These are phyloP conservation scores for Philhelius pedissequus DNA, from an alignment of 2,888 invertebrate genomes.

Conservation along the genomic window DNA sequence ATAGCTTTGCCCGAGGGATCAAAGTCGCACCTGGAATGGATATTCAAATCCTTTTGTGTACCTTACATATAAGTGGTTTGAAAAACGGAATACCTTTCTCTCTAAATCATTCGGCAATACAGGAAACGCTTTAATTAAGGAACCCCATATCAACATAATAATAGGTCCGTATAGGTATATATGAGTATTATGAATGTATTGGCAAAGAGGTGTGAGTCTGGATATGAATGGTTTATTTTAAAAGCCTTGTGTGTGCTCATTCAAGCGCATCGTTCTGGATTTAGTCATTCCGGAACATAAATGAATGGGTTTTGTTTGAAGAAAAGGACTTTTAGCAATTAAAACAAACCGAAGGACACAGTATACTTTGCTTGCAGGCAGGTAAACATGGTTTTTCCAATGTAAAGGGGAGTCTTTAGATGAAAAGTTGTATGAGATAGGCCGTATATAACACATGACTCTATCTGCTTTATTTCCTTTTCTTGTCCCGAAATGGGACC, in stretches of 20 bases:
- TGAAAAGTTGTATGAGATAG: constrained; percentile 6
- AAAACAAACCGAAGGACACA: constrained; percentile 37
- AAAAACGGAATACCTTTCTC: constrained; percentile 1
- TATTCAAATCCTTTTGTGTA: background rate
- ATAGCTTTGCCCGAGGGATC: constrained; percentile 41
- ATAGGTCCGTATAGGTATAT: background rate
- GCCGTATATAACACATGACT: constrained; percentile 21
- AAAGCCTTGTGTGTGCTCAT: background rate
- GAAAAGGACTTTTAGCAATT: constrained; percentile 42
- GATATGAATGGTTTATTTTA: background rate
- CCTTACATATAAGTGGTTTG: background rate
- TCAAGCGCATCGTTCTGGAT: background rate
- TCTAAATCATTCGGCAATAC: constrained; percentile 16
- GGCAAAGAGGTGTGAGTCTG: background rate
- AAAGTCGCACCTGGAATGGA: constrained; percentile 42
- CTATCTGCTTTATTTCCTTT: background rate
- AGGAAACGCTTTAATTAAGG: constrained; percentile 55
- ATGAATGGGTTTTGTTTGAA: background rate
- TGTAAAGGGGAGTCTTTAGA: constrained; percentile 31
- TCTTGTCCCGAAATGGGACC: background rate
- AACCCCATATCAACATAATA: constrained; percentile 8
- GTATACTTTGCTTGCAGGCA: constrained; percentile 4
- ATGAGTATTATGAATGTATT: background rate
- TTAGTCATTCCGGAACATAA: constrained; percentile 3
- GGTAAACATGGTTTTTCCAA: constrained; percentile 18